Evolutionary conservation across 2,113 vertebrate species (phyloP), one percentile per base, ranked within the genome.

Genomic region (Heloderma charlesbogerti): DNA sequence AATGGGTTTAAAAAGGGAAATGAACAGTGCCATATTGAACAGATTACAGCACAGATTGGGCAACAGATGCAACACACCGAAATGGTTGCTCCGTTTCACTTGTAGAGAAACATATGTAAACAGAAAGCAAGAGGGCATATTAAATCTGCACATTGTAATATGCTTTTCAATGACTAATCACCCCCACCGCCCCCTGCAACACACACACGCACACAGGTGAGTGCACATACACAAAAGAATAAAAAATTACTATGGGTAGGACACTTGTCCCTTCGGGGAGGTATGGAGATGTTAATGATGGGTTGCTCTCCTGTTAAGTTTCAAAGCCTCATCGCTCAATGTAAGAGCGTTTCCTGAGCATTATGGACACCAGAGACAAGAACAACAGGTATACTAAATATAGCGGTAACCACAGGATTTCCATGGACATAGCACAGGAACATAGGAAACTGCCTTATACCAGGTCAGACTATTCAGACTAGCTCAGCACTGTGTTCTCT

Each of bases 1-100:
- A 77, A 74, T 37, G 31, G 5, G n/a, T 74, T 74, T 18, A 60
- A 87, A 87, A 77, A 40, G 40, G 79, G 90, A 84, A 84, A 88
- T 37, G n/a, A 43, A 25, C 27, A 18, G 80, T 29, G 27, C 3
- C 54, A 75, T 40, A 40, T 9, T 40, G 71, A 84, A 66, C 69
- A 77, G 54, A 84, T 67, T 45, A 71, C 1, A 43, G 43, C n/a
- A 31, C 90, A 51, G 86, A 51, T 34, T 54, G 57, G 69, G 20
- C 18, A 67, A 67, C 43, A 54, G 69, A 77, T 43, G 79, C 6
- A 74, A 7, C 40, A 20, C 37, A 9, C 34, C n/a, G 15, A 71
- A 80, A 80, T 27, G 40, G 37, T 67, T 67, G 60, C 60, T 71
- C 34, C 34, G n/a, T 79, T 15, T 37, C 74, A 16, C n/a, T 66